Base-by-base conservation (phyloP, 64 coral and sea anemone species). In the Catalaphyllia jardinei region DNA sequence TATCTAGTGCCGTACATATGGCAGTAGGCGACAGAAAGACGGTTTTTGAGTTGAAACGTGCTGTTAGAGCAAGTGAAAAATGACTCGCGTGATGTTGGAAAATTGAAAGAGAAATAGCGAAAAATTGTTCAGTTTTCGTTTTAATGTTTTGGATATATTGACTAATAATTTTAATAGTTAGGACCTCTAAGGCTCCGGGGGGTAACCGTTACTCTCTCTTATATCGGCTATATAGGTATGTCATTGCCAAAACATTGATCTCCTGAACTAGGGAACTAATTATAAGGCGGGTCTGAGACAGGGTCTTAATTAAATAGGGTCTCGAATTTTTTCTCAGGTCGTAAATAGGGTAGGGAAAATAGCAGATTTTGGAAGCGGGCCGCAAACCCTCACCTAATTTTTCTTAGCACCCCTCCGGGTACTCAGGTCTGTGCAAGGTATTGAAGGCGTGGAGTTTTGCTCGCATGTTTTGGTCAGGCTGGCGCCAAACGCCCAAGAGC, bases 401-500 rank as follows among this genome's bases (percentile, higher is more conserved):
- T 46, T 46, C 42, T 7, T 3, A 4, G 4, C 6, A 46, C 42
- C 7, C 42, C 42, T 8, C 42, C 54, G 20, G 24, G 62, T 15
- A 18, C 62, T 65, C 24, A 19, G 20, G 62, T 65, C 24, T 5
- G 62, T 20, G 18, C 4, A 65, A 24, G 18, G 24, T 24, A 69
- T 10, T 10, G 30, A 39, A 60, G 79, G 79, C 79, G 31, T 71
- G 63, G 59, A 30, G 22, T 55, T 46, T n/a, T 71, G 62, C 35
- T 27, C 35, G 17, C 2, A 25, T 49, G 39, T 51, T 69, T 25
- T 69, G 64, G 39, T 52, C 81, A n/a, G 7, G 25, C 31, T 51
- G 81, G 33, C 81, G 81, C 81, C 81, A 29, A 85, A 71, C 31
- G 64, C 81, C 81, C 12, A 10, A 51, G 62, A 69, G 81, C 81